These are phyloP conservation scores for Ochropacha duplaris DNA, from an alignment of 2,888 invertebrate species.

Conservation along the genomic window DNA sequence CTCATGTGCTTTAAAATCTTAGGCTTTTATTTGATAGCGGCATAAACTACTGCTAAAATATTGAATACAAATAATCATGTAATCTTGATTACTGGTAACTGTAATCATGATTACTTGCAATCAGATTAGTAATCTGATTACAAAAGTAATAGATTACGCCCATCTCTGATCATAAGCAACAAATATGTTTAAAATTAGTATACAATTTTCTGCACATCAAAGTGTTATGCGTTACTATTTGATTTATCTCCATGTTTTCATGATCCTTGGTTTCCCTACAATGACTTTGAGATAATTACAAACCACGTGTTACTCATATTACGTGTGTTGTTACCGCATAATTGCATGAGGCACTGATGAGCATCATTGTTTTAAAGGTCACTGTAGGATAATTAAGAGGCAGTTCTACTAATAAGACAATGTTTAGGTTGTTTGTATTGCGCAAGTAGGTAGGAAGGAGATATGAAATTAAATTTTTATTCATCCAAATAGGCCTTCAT, in stretches of 20 bases:
- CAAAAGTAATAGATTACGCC: too few relatives aligned
- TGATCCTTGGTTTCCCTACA: slow-evolving; percentile 13
- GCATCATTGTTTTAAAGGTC: slow-evolving; percentile 28
- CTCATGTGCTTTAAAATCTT: too few relatives aligned
- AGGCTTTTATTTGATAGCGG: too few relatives aligned
- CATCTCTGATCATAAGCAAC: too few relatives aligned
- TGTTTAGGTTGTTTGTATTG: neutral
- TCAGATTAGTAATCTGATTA: too few relatives aligned
- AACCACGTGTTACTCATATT: slow-evolving; percentile 34
- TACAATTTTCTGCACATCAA: neutral
- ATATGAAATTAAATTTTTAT: neutral
- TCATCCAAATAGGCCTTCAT: too few relatives aligned
- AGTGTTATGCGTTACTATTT: neutral
- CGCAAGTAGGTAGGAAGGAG: neutral
- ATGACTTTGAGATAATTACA: slow-evolving; percentile 45
- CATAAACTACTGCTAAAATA: too few relatives aligned
- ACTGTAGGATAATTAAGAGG: slow-evolving; percentile 13
- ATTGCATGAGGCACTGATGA: slow-evolving; percentile 26
- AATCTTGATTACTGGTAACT: too few relatives aligned
- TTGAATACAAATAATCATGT: too few relatives aligned
- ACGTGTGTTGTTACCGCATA: slow-evolving; percentile 36
- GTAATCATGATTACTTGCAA: too few relatives aligned
- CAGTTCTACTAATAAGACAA: neutral
- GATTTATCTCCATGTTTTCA: neutral
- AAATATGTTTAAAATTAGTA: too few relatives aligned